These are phyloP conservation scores for Acanthochromis polyacanthus DNA, from an alignment of 2,113 vertebrate species.

Conservation along the genomic window DNA sequence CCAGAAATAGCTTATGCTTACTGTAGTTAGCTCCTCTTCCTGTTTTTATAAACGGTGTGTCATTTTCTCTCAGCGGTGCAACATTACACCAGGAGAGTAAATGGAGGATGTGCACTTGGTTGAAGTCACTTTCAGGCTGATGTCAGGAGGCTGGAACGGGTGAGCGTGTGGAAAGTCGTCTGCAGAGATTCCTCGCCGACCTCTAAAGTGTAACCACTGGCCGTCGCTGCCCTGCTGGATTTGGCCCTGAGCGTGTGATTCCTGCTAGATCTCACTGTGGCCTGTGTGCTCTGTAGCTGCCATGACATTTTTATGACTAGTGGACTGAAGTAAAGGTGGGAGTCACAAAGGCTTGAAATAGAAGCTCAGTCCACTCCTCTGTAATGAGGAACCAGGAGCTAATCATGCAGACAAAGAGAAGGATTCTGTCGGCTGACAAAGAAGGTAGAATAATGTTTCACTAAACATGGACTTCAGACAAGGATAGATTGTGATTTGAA, in stretches of 20 bases:
- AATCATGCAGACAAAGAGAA: slow-evolving; percentile 66
- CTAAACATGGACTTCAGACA: slow-evolving; percentile 41
- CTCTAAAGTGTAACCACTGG: slow-evolving; percentile 34
- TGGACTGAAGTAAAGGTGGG: slow-evolving; percentile 75
- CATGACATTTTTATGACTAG: slow-evolving; percentile 74
- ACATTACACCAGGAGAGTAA: slow-evolving; percentile 64
- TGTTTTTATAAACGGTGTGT: slow-evolving; percentile 77
- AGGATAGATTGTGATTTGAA: slow-evolving; percentile 17
- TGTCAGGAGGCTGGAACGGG: slow-evolving; percentile 45
- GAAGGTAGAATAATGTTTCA: slow-evolving; percentile 54
- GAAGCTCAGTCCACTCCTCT: slow-evolving; percentile 55
- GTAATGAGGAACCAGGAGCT: slow-evolving; percentile 62
- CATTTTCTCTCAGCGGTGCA: slow-evolving; percentile 67
- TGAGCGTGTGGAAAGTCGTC: slow-evolving; percentile 47
- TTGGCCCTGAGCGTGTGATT: slow-evolving; percentile 50
- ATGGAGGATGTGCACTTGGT: slow-evolving; percentile 59
- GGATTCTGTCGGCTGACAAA: slow-evolving; percentile 39
- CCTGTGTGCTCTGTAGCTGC: slow-evolving; percentile 55
- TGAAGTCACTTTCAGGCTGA: slow-evolving; percentile 65
- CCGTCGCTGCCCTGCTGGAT: slow-evolving; percentile 29
- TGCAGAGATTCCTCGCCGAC: slow-evolving; percentile 26
- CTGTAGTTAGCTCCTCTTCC: slow-evolving; percentile 75
- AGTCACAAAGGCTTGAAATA: slow-evolving; percentile 71
- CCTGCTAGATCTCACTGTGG: slow-evolving; percentile 41
- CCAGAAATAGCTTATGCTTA: slow-evolving; percentile 77